Evolutionary conservation across 2,888 invertebrate species (phyloP).

Genomic region (Perdita meconis): DNA sequence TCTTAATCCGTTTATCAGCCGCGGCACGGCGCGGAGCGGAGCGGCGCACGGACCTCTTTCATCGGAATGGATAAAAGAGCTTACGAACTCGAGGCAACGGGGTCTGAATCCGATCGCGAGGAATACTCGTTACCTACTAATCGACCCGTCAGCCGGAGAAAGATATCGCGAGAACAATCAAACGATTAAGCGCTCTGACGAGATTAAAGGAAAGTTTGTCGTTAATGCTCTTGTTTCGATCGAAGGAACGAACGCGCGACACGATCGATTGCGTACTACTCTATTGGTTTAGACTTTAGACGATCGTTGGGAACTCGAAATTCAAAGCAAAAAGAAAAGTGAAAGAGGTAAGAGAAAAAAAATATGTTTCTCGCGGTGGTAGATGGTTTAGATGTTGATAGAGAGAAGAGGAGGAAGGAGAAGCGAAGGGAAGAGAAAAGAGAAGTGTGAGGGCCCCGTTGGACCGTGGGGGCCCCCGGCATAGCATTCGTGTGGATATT

Average conservation of each 20-base stretch:
- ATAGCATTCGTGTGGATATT: slow-evolving; percentile 78
- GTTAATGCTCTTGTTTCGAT: too few species aligned
- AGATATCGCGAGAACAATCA: slow-evolving; percentile 7
- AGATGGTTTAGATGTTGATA: slow-evolving; percentile 56
- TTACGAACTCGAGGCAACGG: slow-evolving; percentile 28
- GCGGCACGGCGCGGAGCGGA: too few species aligned
- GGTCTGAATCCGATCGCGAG: slow-evolving; percentile 42
- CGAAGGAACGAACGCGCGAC: too few species aligned
- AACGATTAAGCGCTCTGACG: background rate
- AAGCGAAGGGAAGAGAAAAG: slow-evolving; percentile 12
- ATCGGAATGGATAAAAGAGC: slow-evolving; percentile 60
- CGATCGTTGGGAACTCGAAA: background rate
- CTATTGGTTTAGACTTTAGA: too few species aligned
- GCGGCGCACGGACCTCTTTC: slow-evolving; percentile 59
- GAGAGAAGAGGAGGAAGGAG: slow-evolving; percentile 26
- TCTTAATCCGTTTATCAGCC: slow-evolving; percentile 73
- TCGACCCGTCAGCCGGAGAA: slow-evolving; percentile 19
- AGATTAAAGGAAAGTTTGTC: background rate
- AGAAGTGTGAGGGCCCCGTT: slow-evolving; percentile 45
- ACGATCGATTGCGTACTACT: too few species aligned
- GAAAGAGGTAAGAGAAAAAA: slow-evolving; percentile 45
- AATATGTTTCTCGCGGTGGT: slow-evolving; percentile 66
- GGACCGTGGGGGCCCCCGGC: slow-evolving; percentile 68
- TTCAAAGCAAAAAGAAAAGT: background rate
- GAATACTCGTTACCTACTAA: slow-evolving; percentile 34